phyloP scores from a whole-genome alignment of 2,888 invertebrate species.

The Agrotis segetum region DNA sequence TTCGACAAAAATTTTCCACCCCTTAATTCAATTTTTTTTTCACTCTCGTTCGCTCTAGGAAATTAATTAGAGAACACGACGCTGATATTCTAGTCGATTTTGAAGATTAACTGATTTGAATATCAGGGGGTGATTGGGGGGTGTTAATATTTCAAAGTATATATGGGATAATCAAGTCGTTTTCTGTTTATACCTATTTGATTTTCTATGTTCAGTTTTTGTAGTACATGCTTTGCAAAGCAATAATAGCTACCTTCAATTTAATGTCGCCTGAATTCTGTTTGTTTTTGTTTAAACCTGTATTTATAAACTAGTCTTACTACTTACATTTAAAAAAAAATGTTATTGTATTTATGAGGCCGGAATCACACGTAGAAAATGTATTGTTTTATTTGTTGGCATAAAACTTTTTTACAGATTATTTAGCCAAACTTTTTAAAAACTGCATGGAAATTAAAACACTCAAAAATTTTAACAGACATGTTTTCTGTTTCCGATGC shows the following conservation, averaged over 20 bases:
- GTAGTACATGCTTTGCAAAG: background rate
- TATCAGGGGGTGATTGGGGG: constrained; percentile 14
- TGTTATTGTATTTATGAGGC: background rate
- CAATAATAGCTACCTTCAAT: background rate
- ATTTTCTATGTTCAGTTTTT: background rate
- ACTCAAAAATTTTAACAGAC: too few relatives aligned
- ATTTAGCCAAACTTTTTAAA: background rate
- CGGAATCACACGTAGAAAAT: background rate
- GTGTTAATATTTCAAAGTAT: constrained; percentile 16
- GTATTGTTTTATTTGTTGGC: background rate
- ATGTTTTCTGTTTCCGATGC: too few relatives aligned
- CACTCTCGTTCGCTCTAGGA: constrained; percentile 71
- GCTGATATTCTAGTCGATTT: constrained; percentile 48
- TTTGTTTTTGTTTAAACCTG: too few relatives aligned
- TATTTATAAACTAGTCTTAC: too few relatives aligned
- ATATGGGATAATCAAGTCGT: constrained; percentile 25
- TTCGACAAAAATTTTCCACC: constrained; percentile 86
- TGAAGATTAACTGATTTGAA: constrained; percentile 54
- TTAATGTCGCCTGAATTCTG: background rate
- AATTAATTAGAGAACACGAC: constrained; percentile 74
- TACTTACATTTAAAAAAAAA: too few relatives aligned
- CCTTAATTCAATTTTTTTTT: constrained; percentile 82
- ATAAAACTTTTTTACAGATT: too few relatives aligned
- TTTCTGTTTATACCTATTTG: background rate
- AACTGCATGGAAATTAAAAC: background rate